Base-by-base conservation (phyloP, 2,797 vertebrate species). In the Anas bahamensis region DNA sequence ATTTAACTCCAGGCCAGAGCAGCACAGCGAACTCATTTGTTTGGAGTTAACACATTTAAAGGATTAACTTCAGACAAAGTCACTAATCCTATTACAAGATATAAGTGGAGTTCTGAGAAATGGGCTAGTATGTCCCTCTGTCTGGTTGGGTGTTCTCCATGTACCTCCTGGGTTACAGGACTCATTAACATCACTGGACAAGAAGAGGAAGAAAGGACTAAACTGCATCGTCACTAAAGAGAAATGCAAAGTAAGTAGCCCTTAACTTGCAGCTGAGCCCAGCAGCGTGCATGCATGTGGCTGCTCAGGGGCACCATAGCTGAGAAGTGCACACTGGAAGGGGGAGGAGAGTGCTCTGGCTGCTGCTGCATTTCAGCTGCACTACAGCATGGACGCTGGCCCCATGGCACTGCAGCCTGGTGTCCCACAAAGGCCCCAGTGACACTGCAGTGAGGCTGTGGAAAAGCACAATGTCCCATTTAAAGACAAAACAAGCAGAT, bases 51-150 rank as follows among this genome's bases (percentile, higher is more conserved):
- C 80, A 61, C 76, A 72, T 74, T 90, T 60, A 95, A 85, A 85
- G 90, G 93, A 92, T 96, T 95, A 89, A 86, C 83, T 68, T 88
- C 87, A 95, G 93, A 93, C 92, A 80, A 68, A 88, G 73, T 81
- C 66, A 81, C 66, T 94, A 96, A 97, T 93, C 89, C 64, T 9
- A 46, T 95, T 92, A 92, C 6, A 72, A 79, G 81, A 87, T 78
- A 64, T 55, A 88, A 84, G 81, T 4, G 26, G 80, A 83, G 63
- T 76, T 87, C 61, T 35, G 29, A 93, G 93, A 87, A 92, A 73
- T 22, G 22, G 89, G 65, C 57, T 61, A 60, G 31, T 61, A 26
- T 35, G 55, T 31, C 46, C 3, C 70, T 50, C 17, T 33, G 2
- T 15, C 53, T 15, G 29, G 35, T 3, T 46, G 61, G 68, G 21